Percentiles rank a stretch among this genome's conserved stretches.
phyloP scores from a whole-genome alignment of 1,140 invertebrate species.

The Drosophila cardini region DNA sequence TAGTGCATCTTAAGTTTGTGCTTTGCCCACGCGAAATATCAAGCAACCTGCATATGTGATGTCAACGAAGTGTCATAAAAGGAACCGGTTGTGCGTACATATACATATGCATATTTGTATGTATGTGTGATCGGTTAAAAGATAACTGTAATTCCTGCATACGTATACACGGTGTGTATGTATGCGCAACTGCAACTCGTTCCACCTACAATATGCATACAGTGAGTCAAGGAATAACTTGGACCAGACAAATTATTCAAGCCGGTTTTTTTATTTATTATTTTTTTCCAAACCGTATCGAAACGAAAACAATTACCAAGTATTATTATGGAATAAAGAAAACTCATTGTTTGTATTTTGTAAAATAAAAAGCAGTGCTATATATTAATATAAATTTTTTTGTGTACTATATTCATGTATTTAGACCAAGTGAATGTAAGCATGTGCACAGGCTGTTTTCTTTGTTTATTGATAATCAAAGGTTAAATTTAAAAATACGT shows the following conservation, averaged over 20 bases:
- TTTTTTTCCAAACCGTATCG: no score
- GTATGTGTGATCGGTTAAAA: neutral
- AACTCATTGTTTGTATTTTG: no score
- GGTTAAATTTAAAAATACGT: no score
- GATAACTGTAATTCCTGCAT: neutral
- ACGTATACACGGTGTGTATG: neutral
- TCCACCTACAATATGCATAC: slow-evolving; percentile 1
- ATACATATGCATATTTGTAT: neutral
- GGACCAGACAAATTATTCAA: neutral
- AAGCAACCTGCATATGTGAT: neutral
- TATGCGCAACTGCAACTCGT: neutral
- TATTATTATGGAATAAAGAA: no score
- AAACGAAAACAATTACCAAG: no score
- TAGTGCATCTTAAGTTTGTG: neutral
- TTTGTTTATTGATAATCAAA: no score
- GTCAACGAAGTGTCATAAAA: slow-evolving; percentile 3
- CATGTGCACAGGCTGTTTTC: no score
- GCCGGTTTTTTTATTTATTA: no score
- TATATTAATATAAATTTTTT: no score
- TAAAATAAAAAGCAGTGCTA: no score
- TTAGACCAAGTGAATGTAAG: no score
- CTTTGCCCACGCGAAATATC: neutral
- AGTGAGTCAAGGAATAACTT: neutral
- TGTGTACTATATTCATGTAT: no score
- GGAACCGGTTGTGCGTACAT: slow-evolving; percentile 12